Conservation (phyloP, 2,113 vertebrate species). For the Montifringilla adamsi region DNA sequence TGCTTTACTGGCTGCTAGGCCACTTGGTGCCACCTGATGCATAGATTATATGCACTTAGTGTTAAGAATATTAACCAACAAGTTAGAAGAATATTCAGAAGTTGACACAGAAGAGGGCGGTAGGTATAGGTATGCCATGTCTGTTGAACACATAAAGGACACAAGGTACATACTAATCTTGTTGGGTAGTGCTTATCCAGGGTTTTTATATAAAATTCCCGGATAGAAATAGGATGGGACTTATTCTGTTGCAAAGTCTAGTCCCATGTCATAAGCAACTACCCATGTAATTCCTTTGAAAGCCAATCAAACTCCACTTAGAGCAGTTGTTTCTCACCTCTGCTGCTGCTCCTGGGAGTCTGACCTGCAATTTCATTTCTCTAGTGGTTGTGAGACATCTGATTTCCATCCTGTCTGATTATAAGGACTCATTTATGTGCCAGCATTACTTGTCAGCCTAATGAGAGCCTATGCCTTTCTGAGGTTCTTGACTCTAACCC, state of each 20-base stretch:
- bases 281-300: not conserved
- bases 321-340: not conserved
- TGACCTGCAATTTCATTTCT: not conserved
- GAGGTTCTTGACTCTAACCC: not conserved
- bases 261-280: not conserved
- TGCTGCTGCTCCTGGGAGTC: not conserved
- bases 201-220: not conserved
- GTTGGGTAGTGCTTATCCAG: not conserved
- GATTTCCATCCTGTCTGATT: not conserved
- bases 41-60: not conserved
- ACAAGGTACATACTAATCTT: not conserved
- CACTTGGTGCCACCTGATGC: not conserved
- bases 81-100: not conserved
- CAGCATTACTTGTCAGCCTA: not conserved
- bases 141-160: not conserved
- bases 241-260: not conserved
- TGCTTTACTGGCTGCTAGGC: not conserved
- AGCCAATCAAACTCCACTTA: not conserved
- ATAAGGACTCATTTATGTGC: not conserved
- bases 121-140: not conserved
- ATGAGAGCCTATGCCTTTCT: not conserved
- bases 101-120: not conserved
- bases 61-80: not conserved
- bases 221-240: not conserved
- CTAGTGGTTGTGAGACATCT: not conserved